Evolutionary conservation across 2,888 invertebrate genomes (phyloP).

Genomic region (Ashinkailepas kermadecensis): DNA sequence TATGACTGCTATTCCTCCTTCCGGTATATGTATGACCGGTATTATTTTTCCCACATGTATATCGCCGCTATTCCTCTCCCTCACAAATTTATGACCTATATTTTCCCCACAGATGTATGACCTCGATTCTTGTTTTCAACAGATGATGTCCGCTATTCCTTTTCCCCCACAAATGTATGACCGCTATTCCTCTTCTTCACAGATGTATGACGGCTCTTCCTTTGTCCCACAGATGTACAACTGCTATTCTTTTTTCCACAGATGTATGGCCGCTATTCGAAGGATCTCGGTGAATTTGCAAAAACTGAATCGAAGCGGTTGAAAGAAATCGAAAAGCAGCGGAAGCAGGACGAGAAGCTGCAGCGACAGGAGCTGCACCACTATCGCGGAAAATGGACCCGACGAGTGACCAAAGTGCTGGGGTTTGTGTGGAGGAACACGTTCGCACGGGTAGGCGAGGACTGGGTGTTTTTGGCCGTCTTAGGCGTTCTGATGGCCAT

Average conservation of each 20-base stretch:
- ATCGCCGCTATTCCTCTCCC: too few species aligned
- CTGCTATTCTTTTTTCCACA: constrained; percentile 40
- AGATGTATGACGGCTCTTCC: too few species aligned
- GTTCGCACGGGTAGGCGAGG: constrained; percentile 82
- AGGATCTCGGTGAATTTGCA: constrained; percentile 89
- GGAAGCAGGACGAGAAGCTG: constrained; percentile 58
- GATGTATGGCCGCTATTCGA: constrained; percentile 92
- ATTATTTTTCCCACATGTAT: too few species aligned
- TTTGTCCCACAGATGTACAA: too few species aligned
- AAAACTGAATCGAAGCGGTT: constrained; percentile 80
- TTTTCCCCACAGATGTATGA: constrained; percentile 70
- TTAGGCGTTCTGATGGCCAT: constrained; percentile 90
- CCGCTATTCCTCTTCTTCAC: too few species aligned
- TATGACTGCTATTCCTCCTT: constrained; percentile 80
- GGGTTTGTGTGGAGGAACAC: constrained; percentile 74
- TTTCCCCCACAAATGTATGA: too few species aligned
- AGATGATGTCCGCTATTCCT: too few species aligned
- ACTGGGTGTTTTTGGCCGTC: constrained; percentile 91
- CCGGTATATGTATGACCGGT: too few species aligned
- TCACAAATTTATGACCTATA: too few species aligned
- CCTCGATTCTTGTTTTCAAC: constrained; percentile 57
- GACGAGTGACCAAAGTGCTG: constrained; percentile 43
- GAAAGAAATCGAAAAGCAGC: constrained; percentile 57
- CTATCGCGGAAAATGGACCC: constrained; percentile 45
- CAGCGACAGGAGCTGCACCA: constrained; percentile 38